Evolutionary conservation across 2,797 vertebrate species (phyloP), one percentile per base, ranked within the genome.

Genomic region (Notamacropus eugenii): DNA sequence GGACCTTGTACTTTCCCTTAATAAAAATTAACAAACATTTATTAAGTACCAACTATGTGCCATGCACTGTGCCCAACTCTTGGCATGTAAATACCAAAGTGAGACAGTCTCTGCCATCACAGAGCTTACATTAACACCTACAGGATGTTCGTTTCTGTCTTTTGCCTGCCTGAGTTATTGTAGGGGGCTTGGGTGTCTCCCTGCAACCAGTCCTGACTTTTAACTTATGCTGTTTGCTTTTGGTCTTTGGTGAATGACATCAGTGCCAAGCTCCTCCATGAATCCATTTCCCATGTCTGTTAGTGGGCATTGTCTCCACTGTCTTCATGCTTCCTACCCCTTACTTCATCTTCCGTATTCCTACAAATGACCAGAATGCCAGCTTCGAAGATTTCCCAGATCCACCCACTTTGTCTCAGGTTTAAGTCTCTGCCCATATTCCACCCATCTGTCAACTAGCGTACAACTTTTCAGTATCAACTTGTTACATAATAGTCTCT

Each of bases 401-500:
- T 87, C 74, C 74, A 27, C 74, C 74, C 74, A 87, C 40, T 87
- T 87, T 27, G 24, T 87, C 40, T 87, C 74, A 46, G 74, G 40
- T 82, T 82, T 82, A 82, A 82, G n/a, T 46, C 74, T 59, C 58
- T 87, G 40, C 74, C 40, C 27, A 27, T 87, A 87, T 87, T 46
- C 74, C 74, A 87, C 74, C 74, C 74, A 87, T 87, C 74, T 87
- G 74, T 87, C 74, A 87, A 46, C 40, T 11, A 87, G 40, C 0
- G 22, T 87, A 87, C 40, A 27, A 87, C 74, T 87, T 87, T 87
- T 87, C 74, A 87, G 74, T 87, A 87, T 87, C 74, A 87, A 87
- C 40, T 87, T 87, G 74, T 87, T 87, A 87, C 74, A 87, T 87
- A 87, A 87, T 87, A 87, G 74, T 87, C 74, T 87, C 50, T 87